phyloP scores from a whole-genome alignment of 2,113 vertebrate species.

The Abramis brama region DNA sequence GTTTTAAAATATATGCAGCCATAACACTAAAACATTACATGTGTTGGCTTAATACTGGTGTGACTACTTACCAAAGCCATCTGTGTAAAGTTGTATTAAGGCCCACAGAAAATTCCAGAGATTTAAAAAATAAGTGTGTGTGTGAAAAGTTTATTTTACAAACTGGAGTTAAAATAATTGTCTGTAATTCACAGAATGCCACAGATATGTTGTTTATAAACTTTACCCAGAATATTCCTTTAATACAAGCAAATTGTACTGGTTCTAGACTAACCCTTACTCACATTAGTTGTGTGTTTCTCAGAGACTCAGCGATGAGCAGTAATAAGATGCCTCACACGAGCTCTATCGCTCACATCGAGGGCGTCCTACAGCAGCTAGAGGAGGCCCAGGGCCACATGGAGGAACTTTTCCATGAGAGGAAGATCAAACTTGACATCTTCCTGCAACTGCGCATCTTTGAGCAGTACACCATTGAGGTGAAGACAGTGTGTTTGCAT shows the following conservation, averaged over 20 bases:
- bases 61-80: background rate
- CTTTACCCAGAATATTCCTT: background rate
- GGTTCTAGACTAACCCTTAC: background rate
- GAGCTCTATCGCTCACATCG: constrained; percentile 96
- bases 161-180: background rate
- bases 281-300: constrained; percentile 42
- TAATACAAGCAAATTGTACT: background rate
- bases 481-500: constrained; percentile 59
- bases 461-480: constrained; percentile 98
- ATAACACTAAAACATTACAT: background rate
- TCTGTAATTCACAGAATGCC: background rate
- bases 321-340: constrained; percentile 95
- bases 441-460: constrained; percentile 96
- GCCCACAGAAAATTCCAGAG: constrained; percentile 2
- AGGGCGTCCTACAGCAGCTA: constrained; percentile 95
- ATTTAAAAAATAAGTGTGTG: background rate
- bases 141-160: background rate
- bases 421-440: constrained; percentile 97
- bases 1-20: background rate
- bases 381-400: constrained; percentile 97
- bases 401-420: constrained; percentile 97
- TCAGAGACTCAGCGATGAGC: constrained; percentile 92
- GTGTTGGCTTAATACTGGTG: background rate
- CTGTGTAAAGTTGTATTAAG: background rate
- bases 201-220: background rate